Evolutionary conservation across 2,888 invertebrate species (phyloP), one percentile per base, ranked within the genome.

Genomic region (Cataglyphis cursor): DNA sequence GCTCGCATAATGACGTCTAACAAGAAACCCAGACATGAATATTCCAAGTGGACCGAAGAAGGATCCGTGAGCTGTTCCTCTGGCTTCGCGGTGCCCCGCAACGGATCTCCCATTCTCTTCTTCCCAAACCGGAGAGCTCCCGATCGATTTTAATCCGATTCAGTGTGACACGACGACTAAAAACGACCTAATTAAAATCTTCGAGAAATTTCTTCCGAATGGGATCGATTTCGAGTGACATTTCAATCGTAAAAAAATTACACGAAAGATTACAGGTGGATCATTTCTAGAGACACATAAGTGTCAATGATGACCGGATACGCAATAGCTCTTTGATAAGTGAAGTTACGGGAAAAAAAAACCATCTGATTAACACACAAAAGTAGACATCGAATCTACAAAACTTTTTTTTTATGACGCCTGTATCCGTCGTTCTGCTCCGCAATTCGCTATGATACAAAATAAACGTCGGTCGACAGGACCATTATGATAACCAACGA

Each of bases 1-100:
- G 66, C 68, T 80, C 62, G 62, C 59, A 59, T 51, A 74, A 73
- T 44, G 70, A 61, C 28, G 64, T 18, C 65, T 74, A 70, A 66
- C 80, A 62, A 80, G 73, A 72, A 62, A 81, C 68, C 75, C 18
- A 64, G 21, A 76, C 38, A 68, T 62, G 83, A 83, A 83, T 80
- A 82, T 85, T 83, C 82, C 41, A 73, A 64, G 76, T 81, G 64
- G 41, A 54, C 24, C 54, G 10, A 61, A 51, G 38, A 57, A 31
- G 31, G 18, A 80, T 59, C 59, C 78, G 59, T 57, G 59, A 70
- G 21, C 72, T 24, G 70, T 59, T 78, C 59, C 78, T 28, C 78
- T 41, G 66, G 54, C 51, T 80, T 44, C 28, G 44, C 4, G 59
- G 21, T 41, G 15, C 10, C 54, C 41, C 28, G 3, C 57, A 54